phyloP scores from a whole-genome alignment of 2,113 vertebrate species.

The cattle (Bos taurus) region ARS-UCD2.0 NC_037332.1:28954501-28955000 shows the following conservation, averaged over 20 bases:
- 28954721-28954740: slow-evolving; percentile 69
- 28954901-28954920: too few species aligned
- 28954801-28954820: too few species aligned
- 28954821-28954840: too few species aligned
- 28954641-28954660: slow-evolving; percentile 54
- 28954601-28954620: slow-evolving; percentile 79
- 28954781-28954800: not conserved
- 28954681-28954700: slow-evolving; percentile 80
- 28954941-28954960: too few species aligned
- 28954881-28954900: too few species aligned
- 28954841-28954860: too few species aligned
- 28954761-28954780: not conserved
- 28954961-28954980: too few species aligned
- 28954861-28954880: too few species aligned
- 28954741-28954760: not conserved
- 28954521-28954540: slow-evolving; percentile 77
- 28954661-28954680: slow-evolving; percentile 79
- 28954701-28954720: slow-evolving; percentile 74
- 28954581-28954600: slow-evolving; percentile 89
- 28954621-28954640: slow-evolving; percentile 75
- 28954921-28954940: too few species aligned
- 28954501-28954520: not conserved
- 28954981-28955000: too few species aligned
- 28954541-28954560: slow-evolving; percentile 91
- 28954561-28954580: slow-evolving; percentile 89